Conservation (phyloP, 2,797 vertebrate species). For the Aythya fuligula region DNA sequence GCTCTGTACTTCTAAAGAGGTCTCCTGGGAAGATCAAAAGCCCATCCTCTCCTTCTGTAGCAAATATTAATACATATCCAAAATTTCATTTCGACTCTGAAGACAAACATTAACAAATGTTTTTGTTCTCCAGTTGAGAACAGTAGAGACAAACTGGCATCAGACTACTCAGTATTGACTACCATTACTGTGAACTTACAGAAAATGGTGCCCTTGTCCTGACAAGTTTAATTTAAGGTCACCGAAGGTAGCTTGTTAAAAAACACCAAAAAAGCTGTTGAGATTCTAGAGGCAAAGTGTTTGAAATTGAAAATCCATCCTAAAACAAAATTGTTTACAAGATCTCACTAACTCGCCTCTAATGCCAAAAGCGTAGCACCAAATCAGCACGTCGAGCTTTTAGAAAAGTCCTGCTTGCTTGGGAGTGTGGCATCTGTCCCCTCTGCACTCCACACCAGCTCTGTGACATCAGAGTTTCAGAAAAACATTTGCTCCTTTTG, state of each 20-base stretch:
- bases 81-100: not conserved
- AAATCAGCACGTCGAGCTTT: not conserved
- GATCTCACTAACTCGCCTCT: not conserved
- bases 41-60: not conserved
- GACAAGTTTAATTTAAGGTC: not conserved
- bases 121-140: not conserved
- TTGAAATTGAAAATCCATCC: not conserved
- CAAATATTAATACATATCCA: constrained; percentile 20
- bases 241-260: not conserved
- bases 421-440: fast-evolving
- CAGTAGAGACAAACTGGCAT: not conserved
- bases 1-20: not conserved
- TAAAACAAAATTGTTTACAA: not conserved
- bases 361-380: not conserved
- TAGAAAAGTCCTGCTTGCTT: not conserved
- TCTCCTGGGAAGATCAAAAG: constrained; percentile 44
- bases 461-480: fast-evolving
- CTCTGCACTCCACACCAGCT: not conserved
- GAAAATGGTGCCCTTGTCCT: not conserved
- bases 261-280: not conserved
- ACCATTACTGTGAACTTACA: not conserved
- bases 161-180: not conserved
- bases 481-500: not conserved
- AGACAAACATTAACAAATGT: not conserved
- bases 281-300: not conserved